These are phyloP conservation scores for Drosophila kanekoi DNA, from an alignment of 2,888 invertebrate genomes.

Conservation along the genomic window DNA sequence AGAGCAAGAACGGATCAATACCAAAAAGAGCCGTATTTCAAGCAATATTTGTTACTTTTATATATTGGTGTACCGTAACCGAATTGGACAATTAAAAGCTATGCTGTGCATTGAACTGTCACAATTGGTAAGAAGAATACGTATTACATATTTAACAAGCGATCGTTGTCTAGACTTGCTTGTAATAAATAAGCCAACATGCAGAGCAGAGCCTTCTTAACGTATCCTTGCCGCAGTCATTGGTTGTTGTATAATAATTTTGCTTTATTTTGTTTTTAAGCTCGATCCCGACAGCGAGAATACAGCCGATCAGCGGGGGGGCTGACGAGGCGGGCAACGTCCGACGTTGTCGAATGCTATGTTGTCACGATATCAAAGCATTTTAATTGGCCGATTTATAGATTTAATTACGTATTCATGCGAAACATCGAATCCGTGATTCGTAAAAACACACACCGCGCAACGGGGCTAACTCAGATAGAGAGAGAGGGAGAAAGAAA, in stretches of 20 bases:
- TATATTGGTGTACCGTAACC: no score
- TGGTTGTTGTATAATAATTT: slow-evolving; percentile 68
- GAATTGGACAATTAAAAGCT: slow-evolving; percentile 42
- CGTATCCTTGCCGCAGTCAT: slow-evolving; percentile 31
- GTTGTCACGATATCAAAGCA: slow-evolving; percentile 86
- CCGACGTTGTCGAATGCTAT: slow-evolving; percentile 84
- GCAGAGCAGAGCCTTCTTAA: slow-evolving; percentile 1
- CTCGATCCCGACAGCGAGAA: slow-evolving; percentile 31
- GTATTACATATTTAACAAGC: slow-evolving; percentile 39
- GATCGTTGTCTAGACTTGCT: slow-evolving; percentile 4
- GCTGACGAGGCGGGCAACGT: slow-evolving; percentile 20
- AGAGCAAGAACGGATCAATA: background rate
- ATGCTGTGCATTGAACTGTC: slow-evolving; percentile 62
- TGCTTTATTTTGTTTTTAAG: slow-evolving; percentile 58
- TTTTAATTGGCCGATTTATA: slow-evolving; percentile 86
- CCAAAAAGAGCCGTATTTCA: no score
- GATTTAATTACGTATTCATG: slow-evolving; percentile 86
- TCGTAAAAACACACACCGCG: slow-evolving; percentile 85
- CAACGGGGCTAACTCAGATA: slow-evolving; percentile 27
- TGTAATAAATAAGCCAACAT: slow-evolving; percentile 33
- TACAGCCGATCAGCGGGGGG: slow-evolving; percentile 32
- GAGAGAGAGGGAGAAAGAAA: slow-evolving; percentile 10
- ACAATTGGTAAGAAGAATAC: slow-evolving; percentile 59
- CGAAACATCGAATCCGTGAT: slow-evolving; percentile 86
- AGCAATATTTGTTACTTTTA: no score